Percentiles rank a stretch among this genome's conserved stretches.
phyloP scores from a whole-genome alignment of 2,888 invertebrate species.

The Lissocephala sabroskyi region DNA sequence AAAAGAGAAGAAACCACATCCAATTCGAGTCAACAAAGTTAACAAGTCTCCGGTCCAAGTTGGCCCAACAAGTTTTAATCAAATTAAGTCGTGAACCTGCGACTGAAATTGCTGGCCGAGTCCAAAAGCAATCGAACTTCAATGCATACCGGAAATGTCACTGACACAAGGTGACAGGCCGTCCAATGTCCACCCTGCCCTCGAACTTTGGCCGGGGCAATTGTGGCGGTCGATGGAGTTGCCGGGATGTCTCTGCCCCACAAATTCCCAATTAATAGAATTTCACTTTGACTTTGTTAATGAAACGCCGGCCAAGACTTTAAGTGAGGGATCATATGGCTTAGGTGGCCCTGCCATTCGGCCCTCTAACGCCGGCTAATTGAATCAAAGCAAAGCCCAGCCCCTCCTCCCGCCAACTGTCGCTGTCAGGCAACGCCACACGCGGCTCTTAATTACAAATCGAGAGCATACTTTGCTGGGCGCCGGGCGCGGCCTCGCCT shows the following conservation, averaged over 20 bases:
- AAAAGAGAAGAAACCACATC: conserved; percentile 4
- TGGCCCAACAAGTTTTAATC: conserved; percentile 50
- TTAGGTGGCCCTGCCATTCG: conserved; percentile 18
- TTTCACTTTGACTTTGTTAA: conserved; percentile 39
- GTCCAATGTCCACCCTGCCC: conserved; percentile 8
- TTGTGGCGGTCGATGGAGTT: conserved; percentile 6
- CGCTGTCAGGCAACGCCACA: conserved; percentile 18
- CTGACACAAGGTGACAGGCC: conserved; percentile 51
- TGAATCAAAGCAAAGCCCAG: conserved; percentile 60
- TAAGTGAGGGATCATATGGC: conserved; percentile 49
- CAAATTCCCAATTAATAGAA: conserved; percentile 64
- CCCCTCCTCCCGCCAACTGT: conserved; percentile 11
- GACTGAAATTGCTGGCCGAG: not conserved
- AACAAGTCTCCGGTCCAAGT: conserved; percentile 11
- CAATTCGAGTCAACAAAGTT: conserved; percentile 11
- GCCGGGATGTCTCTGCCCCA: conserved; percentile 32
- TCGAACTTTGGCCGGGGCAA: conserved; percentile 5
- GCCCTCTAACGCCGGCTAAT: conserved; percentile 38
- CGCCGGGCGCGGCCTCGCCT: conserved; percentile 16
- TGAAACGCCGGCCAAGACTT: conserved; percentile 34
- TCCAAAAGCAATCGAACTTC: no score
- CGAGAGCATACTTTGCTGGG: conserved; percentile 50
- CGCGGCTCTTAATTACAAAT: conserved; percentile 50
- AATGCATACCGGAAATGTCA: conserved; percentile 35
- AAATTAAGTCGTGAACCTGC: conserved; percentile 52